Base-by-base conservation (phyloP, 2,113 vertebrate genomes). In the Bucco capensis region DNA sequence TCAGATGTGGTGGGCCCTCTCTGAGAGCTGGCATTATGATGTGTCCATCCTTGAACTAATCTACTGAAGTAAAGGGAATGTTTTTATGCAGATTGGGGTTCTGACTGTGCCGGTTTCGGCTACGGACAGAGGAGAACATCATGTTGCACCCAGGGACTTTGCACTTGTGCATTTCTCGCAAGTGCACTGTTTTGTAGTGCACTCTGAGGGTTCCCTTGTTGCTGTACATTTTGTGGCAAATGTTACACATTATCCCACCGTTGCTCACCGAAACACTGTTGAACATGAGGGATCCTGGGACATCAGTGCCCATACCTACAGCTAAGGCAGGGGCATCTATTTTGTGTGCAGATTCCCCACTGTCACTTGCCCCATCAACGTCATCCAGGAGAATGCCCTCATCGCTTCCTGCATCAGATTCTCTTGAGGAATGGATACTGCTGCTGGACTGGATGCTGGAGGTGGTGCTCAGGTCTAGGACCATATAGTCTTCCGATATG, bases 151-250 rank as follows among this genome's bases (percentile, higher is more conserved):
- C 99, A 8, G 98, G 98, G 88, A 99, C 98, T 97, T 99, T 99
- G 98, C 99, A 99, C 95, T 99, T 99, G 98, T 99, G 99, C 99
- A 99, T 99, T 96, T 99, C 99, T 30, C 99, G 98, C 96, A 99
- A 97, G 96, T 99, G 99, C 96, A 99, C 99, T 31, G 99, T 99
- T 98, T 99, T 99, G 97, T 99, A 99, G 97, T 99, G 99, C 97
- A 99, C 99, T 44, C 99, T 96, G 96, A 99, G 98, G 25, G 99
- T 99, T 96, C 99, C 99, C 97, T 99, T 99, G 99, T 99, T 99
- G 98, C 99, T 99, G 98, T 99, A 99, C 98, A 99, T 98, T 98
- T 99, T 99, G 98, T 99, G 98, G 98, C 99, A 99, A 97, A 99
- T 99, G 97, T 98, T 99, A 98, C 99, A 99, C 96, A 99, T 98